Evolutionary conservation across 1,140 invertebrate species (phyloP), one percentile per base, ranked within the genome.

Genomic region (Leptinotarsa texana): DNA sequence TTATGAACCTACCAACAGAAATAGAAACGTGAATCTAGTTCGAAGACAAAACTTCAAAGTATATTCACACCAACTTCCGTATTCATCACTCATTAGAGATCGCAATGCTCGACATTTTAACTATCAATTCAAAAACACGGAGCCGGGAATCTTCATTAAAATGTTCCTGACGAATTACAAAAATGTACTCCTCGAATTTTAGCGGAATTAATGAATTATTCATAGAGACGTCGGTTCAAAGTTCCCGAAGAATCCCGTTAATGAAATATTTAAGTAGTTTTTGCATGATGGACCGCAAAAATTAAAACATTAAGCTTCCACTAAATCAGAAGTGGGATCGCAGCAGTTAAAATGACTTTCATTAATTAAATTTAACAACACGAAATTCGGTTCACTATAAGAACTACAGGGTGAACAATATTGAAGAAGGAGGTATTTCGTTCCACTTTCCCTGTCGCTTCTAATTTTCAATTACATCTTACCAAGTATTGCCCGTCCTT

Each of bases 191-290:
- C 47, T 70, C 74, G 18, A 48, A 76, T 79, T 78, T 79, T 77
- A 75, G 74, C 70, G 74, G 71, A 57, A 63, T 18, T 70, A 57
- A 69, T 79, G 78, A 77, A 79, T 79, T 75, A 79, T 79, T 79
- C 78, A 79, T 75, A 47, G 13, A 57, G 69, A 79, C 77, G 73
- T 75, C 77, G 73, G 63, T 71, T 69, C 68, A 70, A 72, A 79
- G 72, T 79, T 76, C 67, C 33, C 70, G 63, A 78, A 79, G 76
- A 73, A 77, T 71, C 72, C 66, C 51, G 75, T 74, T 79, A 78
- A 79, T 79, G 78, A 79, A 79, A 75, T 79, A 78, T 78, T 78
- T 78, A 78, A 79, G 72, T 77, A 68, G 76, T 70, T 77, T 75
- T 79, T 74, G 75, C 73, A 72, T 73, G 67, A 74, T 61, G 49